These are phyloP conservation scores for Aulostomus chinensis DNA, from an alignment of 2,797 vertebrate species.

Conservation along the genomic window DNA sequence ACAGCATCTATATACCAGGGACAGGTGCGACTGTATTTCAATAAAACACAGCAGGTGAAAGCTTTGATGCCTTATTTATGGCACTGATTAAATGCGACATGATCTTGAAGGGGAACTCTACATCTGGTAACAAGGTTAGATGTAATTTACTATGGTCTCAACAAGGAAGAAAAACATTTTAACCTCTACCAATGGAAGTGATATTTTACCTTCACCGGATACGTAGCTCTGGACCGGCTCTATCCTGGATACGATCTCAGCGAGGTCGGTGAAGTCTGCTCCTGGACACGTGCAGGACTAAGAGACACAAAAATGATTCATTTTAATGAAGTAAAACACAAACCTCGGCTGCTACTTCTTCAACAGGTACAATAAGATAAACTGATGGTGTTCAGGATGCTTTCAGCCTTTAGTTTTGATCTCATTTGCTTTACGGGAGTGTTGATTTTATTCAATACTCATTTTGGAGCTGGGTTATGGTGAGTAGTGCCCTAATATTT, in stretches of 20 bases:
- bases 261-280: slow-evolving; percentile 94
- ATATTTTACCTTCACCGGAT: slow-evolving; percentile 84
- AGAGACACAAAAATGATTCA: neutral
- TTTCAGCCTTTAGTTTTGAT: too few species aligned
- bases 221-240: slow-evolving; percentile 90
- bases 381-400: too few species aligned
- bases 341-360: too few species aligned
- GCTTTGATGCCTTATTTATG: slow-evolving; percentile 22
- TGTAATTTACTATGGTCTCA: neutral
- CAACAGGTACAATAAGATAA: too few species aligned
- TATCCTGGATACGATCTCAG: slow-evolving; percentile 94
- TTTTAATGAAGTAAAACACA: too few species aligned
- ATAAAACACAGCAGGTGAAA: slow-evolving; percentile 14
- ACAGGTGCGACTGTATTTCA: slow-evolving; percentile 25
- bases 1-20: slow-evolving; percentile 16
- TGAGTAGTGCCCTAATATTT: too few species aligned
- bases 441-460: too few species aligned
- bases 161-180: neutral
- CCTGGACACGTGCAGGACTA: slow-evolving; percentile 83
- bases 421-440: too few species aligned
- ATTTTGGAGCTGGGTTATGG: too few species aligned
- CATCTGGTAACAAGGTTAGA: neutral
- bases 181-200: neutral
- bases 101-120: neutral
- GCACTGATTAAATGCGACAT: slow-evolving; percentile 11